Conservation (phyloP, 1,140 invertebrate genomes). For the Drosophila rhopaloa region DNA sequence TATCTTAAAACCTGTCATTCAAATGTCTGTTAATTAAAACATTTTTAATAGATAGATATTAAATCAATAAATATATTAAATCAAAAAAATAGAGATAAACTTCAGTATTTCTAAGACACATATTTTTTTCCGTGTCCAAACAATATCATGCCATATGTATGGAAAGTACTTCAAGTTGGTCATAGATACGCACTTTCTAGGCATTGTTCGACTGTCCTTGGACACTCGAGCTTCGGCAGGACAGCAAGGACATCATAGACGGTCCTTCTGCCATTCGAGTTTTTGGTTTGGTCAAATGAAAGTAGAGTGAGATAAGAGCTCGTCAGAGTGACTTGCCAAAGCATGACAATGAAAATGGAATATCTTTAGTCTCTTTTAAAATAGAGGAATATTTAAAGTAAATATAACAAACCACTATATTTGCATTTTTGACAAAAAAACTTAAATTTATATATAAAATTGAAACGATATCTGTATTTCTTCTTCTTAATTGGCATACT, state of each 20-base stretch:
- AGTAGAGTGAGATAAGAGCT: conserved; percentile 3
- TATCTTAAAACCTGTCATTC: no score
- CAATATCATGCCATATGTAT: conserved; percentile 39
- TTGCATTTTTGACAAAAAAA: no score
- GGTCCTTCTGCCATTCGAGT: conserved; percentile 8
- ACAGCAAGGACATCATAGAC: conserved; percentile 22
- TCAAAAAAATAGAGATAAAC: no score
- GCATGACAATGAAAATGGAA: neutral
- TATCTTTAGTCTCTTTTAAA: neutral
- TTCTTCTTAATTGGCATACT: neutral
- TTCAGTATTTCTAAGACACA: no score
- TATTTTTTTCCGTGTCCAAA: conserved; percentile 1
- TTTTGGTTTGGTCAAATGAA: conserved; percentile 10
- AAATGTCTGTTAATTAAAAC: no score
- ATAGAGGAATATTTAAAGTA: neutral
- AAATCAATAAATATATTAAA: neutral
- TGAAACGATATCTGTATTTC: no score
- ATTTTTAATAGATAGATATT: no score
- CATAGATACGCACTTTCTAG: conserved; percentile 53
- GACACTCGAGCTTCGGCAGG: conserved; percentile 9
- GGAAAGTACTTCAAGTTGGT: conserved; percentile 38
- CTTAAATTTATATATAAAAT: no score
- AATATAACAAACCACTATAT: neutral
- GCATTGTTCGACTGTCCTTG: conserved; percentile 24
- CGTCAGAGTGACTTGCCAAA: neutral